These are phyloP conservation scores for Leiothrix lutea DNA, from an alignment of 2,113 vertebrate genomes.

Conservation along the genomic window DNA sequence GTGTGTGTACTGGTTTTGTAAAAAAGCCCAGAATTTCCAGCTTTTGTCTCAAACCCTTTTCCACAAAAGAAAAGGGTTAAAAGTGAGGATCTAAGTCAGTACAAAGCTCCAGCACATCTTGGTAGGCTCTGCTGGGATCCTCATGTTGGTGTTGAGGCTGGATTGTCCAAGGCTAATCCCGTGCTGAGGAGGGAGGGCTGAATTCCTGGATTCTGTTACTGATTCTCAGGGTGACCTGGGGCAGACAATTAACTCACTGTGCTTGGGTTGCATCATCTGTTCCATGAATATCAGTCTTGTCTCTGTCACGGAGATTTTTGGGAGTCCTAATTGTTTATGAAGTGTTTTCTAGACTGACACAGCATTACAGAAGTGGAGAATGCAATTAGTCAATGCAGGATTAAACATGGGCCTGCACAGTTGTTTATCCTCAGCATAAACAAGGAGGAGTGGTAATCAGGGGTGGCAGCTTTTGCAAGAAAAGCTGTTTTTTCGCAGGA, in stretches of 20 bases:
- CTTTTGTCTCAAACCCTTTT: neutral
- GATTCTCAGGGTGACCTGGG: neutral
- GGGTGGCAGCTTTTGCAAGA: neutral
- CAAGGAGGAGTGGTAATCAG: neutral
- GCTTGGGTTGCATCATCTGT: neutral
- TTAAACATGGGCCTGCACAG: neutral
- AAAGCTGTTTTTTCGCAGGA: neutral
- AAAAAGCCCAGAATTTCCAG: neutral
- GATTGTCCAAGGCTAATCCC: neutral
- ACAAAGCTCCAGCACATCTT: neutral
- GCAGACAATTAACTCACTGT: neutral
- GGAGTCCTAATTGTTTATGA: neutral
- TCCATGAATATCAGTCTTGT: neutral
- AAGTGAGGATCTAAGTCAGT: neutral
- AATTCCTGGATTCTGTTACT: neutral
- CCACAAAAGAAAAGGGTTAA: neutral
- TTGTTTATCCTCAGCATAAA: conserved; percentile 2
- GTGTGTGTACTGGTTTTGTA: neutral
- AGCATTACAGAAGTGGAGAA: neutral
- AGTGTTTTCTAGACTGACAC: conserved; percentile 9
- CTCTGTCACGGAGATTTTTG: neutral
- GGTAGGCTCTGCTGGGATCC: neutral
- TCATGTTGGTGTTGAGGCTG: neutral
- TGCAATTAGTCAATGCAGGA: neutral
- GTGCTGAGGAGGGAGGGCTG: neutral